phyloP scores from a whole-genome alignment of 2,113 vertebrate genomes.

The Paedocypris sp. region DNA sequence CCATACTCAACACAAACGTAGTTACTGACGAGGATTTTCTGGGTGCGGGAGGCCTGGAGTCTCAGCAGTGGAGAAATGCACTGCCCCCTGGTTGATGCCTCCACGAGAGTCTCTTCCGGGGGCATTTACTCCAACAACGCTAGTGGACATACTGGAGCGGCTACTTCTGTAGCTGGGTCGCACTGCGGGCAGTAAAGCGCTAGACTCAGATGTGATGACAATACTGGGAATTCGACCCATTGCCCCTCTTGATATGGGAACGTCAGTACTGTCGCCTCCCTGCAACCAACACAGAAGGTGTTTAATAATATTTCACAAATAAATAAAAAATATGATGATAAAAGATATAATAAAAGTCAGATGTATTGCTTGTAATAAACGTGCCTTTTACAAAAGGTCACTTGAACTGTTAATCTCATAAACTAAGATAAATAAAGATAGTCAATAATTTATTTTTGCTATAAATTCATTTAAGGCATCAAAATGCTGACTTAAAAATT shows the following conservation, averaged over 20 bases:
- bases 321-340: no score
- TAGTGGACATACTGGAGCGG: conserved; percentile 20
- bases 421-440: no score
- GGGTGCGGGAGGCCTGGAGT: not conserved
- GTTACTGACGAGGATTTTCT: not conserved
- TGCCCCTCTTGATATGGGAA: conserved; percentile 23
- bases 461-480: no score
- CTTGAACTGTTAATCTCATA: no score
- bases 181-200: conserved; percentile 46
- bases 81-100: conserved; percentile 10
- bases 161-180: conserved; percentile 29
- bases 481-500: no score
- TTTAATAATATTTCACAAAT: no score
- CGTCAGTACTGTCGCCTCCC: conserved; percentile 34
- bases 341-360: no score
- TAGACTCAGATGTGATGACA: conserved; percentile 55
- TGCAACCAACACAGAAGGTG: conserved; percentile 18
- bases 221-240: conserved; percentile 58
- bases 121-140: conserved; percentile 30
- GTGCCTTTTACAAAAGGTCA: no score
- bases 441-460: no score
- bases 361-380: no score
- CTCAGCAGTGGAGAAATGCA: not conserved
- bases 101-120: conserved; percentile 6
- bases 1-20: no score